phyloP scores from a whole-genome alignment of 2,888 invertebrate species.

The Caenorhabditis sinica region DNA sequence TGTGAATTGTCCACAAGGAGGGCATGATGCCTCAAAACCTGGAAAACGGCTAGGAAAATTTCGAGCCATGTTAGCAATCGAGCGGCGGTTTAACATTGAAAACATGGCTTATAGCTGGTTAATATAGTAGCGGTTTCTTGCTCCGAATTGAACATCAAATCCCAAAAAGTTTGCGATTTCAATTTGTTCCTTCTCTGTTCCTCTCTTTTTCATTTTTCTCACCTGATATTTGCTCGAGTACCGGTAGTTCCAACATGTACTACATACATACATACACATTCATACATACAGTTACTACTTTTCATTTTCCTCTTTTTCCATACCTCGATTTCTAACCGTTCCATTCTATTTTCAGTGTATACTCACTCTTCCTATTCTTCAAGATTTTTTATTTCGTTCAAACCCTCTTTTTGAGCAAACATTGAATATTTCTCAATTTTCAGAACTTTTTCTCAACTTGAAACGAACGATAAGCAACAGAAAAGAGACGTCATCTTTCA shows the following conservation, averaged over 20 bases:
- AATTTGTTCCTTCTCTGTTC: conserved; percentile 10
- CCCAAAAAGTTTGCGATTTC: not conserved
- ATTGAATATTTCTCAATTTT: conserved; percentile 2
- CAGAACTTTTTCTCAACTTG: conserved; percentile 11
- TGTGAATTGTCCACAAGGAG: too few relatives aligned
- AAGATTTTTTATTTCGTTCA: conserved; percentile 11
- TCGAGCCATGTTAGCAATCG: too few relatives aligned
- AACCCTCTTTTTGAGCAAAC: conserved; percentile 13
- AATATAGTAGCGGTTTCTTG: too few relatives aligned
- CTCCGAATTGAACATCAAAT: not conserved
- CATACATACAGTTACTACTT: conserved; percentile 8
- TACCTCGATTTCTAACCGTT: conserved; percentile 1
- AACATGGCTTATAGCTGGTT: too few relatives aligned
- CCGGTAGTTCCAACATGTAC: conserved; percentile 38
- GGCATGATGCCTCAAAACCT: too few relatives aligned
- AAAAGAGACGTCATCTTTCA: conserved; percentile 7
- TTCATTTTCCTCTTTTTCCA: conserved; percentile 3
- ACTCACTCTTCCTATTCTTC: conserved; percentile 13
- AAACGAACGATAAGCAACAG: conserved; percentile 22
- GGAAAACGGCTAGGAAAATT: too few relatives aligned
- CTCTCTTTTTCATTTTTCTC: conserved; percentile 25
- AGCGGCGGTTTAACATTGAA: too few relatives aligned
- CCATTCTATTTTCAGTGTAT: conserved; percentile 39
- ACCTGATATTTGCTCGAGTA: conserved; percentile 54
- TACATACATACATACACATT: conserved; percentile 1